Conservation (phyloP, 2,888 invertebrate genomes). For the Cybosia mesomella region DNA sequence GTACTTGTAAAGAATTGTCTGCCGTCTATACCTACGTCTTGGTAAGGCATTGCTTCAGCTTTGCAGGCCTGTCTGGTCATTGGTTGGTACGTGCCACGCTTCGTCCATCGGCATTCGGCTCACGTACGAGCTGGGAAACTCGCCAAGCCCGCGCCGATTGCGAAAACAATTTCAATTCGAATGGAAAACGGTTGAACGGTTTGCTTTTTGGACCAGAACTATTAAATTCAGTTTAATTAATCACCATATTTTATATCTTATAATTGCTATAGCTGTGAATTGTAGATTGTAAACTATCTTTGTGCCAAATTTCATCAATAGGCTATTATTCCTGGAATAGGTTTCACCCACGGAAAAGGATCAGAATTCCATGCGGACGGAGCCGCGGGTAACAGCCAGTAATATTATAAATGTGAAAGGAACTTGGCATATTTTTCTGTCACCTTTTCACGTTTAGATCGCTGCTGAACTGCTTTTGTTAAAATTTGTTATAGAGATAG, state of each 20-base stretch:
- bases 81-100: slow-evolving; percentile 13
- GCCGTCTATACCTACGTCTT: slow-evolving; percentile 12
- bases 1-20: slow-evolving; percentile 3
- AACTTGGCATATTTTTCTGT: no score
- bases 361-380: no score
- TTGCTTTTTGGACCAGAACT: slow-evolving; percentile 46
- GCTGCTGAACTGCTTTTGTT: no score
- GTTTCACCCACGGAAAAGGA: no score
- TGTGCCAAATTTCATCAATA: no score
- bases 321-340: no score
- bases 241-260: slow-evolving; percentile 35
- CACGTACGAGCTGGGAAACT: slow-evolving; percentile 57
- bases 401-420: no score
- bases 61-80: slow-evolving; percentile 35
- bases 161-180: slow-evolving; percentile 59
- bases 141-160: slow-evolving; percentile 57
- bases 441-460: no score
- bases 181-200: slow-evolving; percentile 48
- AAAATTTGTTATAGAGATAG: no score
- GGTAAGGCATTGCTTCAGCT: slow-evolving; percentile 26
- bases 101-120: slow-evolving; percentile 46
- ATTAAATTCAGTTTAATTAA: slow-evolving; percentile 53
- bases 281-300: neutral
- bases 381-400: no score
- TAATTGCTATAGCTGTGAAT: neutral